Conservation (phyloP, 2,113 vertebrate genomes). For the Lampris megalopsis region DNA sequence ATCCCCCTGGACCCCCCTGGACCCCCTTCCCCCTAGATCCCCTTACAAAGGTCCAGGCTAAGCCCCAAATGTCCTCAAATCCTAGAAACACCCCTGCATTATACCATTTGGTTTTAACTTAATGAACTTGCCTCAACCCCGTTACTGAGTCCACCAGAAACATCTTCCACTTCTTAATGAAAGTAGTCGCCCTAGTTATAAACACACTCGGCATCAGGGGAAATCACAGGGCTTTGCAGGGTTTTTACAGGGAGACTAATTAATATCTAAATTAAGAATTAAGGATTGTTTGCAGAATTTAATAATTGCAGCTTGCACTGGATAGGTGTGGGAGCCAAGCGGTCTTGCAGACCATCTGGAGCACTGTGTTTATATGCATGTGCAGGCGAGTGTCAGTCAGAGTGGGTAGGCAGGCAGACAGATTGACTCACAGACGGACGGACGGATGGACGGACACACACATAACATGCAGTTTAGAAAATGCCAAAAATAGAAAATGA, state of each 20-base stretch:
- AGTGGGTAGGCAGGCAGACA: background rate
- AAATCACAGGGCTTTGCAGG: constrained; percentile 69
- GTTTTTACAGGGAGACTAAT: constrained; percentile 64
- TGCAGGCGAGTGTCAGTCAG: no score
- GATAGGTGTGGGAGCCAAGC: constrained; percentile 42
- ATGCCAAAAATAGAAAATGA: constrained; percentile 58
- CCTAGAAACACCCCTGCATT: background rate
- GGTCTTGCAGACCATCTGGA: constrained; percentile 63
- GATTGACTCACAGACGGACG: constrained; percentile 3
- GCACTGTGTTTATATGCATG: background rate
- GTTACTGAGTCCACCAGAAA: constrained; percentile 46
- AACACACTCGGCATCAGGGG: constrained; percentile 58
- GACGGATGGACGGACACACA: no score
- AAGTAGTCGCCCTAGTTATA: constrained; percentile 49
- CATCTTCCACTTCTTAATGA: constrained; percentile 28
- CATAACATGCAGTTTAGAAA: constrained; percentile 1
- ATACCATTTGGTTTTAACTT: constrained; percentile 31
- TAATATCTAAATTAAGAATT: constrained; percentile 77
- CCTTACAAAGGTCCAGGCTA: no score
- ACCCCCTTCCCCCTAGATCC: no score
- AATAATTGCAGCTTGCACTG: constrained; percentile 46
- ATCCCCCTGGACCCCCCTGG: no score
- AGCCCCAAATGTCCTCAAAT: no score
- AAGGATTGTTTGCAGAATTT: constrained; percentile 67
- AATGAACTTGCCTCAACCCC: constrained; percentile 57